phyloP scores from a whole-genome alignment of 64 coral and sea anemone genomes.

The Porites australiensis region DNA sequence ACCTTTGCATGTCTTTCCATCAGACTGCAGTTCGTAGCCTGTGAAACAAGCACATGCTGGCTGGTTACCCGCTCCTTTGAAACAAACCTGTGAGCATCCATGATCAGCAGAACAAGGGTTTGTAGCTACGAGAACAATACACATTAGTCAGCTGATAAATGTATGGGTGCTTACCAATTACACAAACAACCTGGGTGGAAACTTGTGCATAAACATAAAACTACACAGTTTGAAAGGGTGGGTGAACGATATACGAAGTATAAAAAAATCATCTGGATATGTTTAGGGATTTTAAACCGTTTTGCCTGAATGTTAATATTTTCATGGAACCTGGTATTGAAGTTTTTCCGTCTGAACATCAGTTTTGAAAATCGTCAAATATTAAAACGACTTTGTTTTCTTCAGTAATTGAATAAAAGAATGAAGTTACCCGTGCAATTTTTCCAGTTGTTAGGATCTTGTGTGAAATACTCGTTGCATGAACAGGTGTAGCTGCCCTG shows the following conservation, averaged over 20 bases:
- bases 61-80: background rate
- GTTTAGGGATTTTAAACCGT: too few relatives aligned
- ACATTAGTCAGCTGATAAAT: background rate
- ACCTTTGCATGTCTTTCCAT: slow-evolving; percentile 63
- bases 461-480: background rate
- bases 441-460: background rate
- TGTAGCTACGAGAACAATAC: slow-evolving; percentile 15
- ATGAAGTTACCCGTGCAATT: background rate
- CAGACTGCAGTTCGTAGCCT: slow-evolving; percentile 16
- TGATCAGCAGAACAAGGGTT: slow-evolving; percentile 11
- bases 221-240: too few relatives aligned
- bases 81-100: slow-evolving; percentile 52
- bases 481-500: slow-evolving; percentile 27
- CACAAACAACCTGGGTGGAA: too few relatives aligned
- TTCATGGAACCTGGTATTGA: too few relatives aligned
- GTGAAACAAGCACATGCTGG: slow-evolving; percentile 25
- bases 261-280: too few relatives aligned
- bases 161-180: too few relatives aligned
- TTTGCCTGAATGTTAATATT: too few relatives aligned
- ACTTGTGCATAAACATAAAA: too few relatives aligned
- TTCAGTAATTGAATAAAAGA: background rate
- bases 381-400: too few relatives aligned
- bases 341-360: too few relatives aligned
- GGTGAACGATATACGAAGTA: too few relatives aligned
- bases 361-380: too few relatives aligned